Conservation (phyloP, 2,113 vertebrate species). For the Tachysurus fulvidraco region DNA sequence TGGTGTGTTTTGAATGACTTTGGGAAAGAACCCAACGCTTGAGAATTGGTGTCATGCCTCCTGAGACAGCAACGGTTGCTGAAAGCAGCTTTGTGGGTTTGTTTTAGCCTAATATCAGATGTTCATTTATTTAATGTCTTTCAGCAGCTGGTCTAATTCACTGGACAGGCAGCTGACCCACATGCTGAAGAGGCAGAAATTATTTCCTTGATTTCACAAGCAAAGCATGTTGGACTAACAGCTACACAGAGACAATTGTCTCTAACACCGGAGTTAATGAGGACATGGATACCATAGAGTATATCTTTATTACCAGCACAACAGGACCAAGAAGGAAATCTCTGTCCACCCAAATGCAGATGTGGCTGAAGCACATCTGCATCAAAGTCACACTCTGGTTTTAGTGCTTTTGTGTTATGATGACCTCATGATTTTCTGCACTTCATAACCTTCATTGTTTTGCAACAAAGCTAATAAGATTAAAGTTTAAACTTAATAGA, state of each 20-base stretch:
- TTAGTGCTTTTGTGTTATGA: background rate
- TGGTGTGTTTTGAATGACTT: constrained; percentile 18
- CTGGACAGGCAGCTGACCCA: background rate
- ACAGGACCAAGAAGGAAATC: background rate
- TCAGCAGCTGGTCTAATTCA: background rate
- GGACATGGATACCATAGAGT: background rate
- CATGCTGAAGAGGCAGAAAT: background rate
- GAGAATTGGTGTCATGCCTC: constrained; percentile 26
- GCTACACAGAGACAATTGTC: background rate
- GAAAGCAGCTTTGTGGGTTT: constrained; percentile 10
- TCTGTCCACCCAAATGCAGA: constrained; percentile 25
- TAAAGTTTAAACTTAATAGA: constrained; percentile 14
- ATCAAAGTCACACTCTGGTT: constrained; percentile 7
- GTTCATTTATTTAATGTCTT: background rate
- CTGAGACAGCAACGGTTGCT: constrained; percentile 29
- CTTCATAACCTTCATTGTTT: background rate
- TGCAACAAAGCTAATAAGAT: background rate
- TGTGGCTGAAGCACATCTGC: constrained; percentile 30
- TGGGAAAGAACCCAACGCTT: background rate
- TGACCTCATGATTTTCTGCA: constrained; percentile 34
- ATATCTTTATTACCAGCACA: background rate
- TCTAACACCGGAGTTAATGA: background rate
- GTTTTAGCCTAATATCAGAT: background rate
- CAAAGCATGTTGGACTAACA: background rate
- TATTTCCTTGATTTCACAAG: constrained; percentile 3